Percentiles rank a stretch among this genome's conserved stretches.
These are phyloP conservation scores for Monarcha castaneiventris DNA, from an alignment of 2,113 vertebrate species.

Conservation along the genomic window DNA sequence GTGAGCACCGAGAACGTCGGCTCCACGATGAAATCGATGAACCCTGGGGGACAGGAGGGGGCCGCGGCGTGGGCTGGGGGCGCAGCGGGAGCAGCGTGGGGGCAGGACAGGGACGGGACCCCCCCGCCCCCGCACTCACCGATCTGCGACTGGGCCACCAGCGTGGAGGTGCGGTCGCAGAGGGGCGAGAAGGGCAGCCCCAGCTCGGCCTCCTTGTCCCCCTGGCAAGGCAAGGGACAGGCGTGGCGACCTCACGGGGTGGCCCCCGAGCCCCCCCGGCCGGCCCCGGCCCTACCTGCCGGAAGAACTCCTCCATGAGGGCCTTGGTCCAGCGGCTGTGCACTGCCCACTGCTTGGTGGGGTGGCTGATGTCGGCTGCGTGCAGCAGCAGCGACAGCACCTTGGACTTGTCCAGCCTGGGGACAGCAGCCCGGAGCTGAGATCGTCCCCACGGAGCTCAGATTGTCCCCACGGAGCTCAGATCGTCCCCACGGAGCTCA, in stretches of 20 bases:
- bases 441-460: too few relatives aligned
- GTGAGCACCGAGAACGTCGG: slow-evolving; percentile 92
- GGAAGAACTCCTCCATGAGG: slow-evolving; percentile 30
- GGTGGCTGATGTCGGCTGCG: slow-evolving; percentile 44
- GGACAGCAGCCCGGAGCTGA: too few relatives aligned
- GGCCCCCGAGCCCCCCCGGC: not conserved
- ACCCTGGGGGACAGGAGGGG: slow-evolving; percentile 72
- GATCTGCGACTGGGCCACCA: slow-evolving; percentile 46
- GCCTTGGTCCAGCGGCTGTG: slow-evolving; percentile 48
- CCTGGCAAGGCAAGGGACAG: not conserved
- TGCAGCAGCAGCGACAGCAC: slow-evolving; percentile 44
- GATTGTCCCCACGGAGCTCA: too few relatives aligned
- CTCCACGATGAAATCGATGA: slow-evolving; percentile 95
- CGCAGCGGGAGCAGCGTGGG: accelerated
- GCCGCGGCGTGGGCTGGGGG: accelerated
- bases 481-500: accelerated
- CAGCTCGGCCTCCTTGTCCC: slow-evolving; percentile 40
- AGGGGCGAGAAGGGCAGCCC: slow-evolving; percentile 30
- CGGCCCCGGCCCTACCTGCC: not conserved
- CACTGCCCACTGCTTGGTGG: slow-evolving; percentile 19
- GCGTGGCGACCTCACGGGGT: not conserved
- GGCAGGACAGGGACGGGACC: accelerated
- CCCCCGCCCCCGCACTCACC: not conserved
- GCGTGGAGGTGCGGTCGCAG: slow-evolving; percentile 32
- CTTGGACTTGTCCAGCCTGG: slow-evolving; percentile 27